phyloP scores from a whole-genome alignment of 2,797 vertebrate species.

The Amblyraja radiata region DNA sequence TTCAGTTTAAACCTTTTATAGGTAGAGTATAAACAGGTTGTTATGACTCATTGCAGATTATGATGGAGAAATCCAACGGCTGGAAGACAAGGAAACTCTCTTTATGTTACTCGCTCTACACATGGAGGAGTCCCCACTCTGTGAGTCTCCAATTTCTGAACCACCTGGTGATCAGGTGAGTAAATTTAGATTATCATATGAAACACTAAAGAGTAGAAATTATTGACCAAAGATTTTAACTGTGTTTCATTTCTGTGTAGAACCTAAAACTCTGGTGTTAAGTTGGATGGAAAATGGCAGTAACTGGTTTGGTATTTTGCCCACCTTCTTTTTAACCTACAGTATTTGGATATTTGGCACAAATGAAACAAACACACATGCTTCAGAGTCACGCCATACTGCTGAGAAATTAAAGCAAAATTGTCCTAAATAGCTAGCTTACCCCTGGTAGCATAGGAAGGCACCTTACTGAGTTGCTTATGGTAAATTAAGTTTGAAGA shows the following conservation, averaged over 20 bases:
- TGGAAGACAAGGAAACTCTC: background rate
- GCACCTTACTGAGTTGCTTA: too few species aligned
- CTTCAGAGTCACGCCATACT: background rate
- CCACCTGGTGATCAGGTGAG: too few species aligned
- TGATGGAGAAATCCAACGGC: background rate
- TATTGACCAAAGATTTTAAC: background rate
- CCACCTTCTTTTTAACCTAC: background rate
- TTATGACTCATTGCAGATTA: background rate
- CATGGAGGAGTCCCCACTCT: slow-evolving; percentile 12
- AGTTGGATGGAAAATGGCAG: background rate
- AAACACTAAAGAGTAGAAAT: background rate
- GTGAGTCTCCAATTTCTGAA: background rate
- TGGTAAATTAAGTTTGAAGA: too few species aligned
- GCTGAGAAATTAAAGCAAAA: background rate
- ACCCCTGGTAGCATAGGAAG: too few species aligned
- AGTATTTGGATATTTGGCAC: background rate
- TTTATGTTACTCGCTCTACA: background rate
- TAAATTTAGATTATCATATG: background rate
- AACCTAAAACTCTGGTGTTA: background rate
- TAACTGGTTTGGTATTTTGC: background rate
- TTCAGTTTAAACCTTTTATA: background rate
- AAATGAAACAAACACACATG: too few species aligned
- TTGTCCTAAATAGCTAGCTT: background rate
- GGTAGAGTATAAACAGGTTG: background rate
- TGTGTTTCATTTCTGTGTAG: background rate